Evolutionary conservation across 2,113 vertebrate genomes (phyloP).

Genomic region (Misgurnus anguillicaudatus): DNA sequence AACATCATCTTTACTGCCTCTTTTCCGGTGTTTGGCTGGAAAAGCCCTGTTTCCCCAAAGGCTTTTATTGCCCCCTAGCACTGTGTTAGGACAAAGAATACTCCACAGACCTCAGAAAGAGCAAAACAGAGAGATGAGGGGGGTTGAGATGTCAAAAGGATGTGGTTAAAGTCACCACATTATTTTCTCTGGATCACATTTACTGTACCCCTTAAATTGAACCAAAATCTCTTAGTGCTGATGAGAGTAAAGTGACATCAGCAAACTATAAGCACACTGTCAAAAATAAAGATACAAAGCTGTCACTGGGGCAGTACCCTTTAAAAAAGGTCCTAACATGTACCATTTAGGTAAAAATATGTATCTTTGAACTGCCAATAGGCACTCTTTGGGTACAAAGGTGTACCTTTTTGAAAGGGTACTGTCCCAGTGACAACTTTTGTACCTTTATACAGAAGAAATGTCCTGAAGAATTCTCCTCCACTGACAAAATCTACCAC

Average conservation of each 20-base stretch:
- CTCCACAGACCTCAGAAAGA: slow-evolving; percentile 57
- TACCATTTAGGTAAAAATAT: no score
- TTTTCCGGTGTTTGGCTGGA: slow-evolving; percentile 69
- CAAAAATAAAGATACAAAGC: no score
- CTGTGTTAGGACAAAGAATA: slow-evolving; percentile 66
- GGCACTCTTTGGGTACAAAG: no score
- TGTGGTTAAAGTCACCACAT: slow-evolving; percentile 21
- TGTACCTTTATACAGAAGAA: no score
- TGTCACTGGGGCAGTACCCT: no score
- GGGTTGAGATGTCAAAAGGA: slow-evolving; percentile 35
- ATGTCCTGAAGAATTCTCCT: no score
- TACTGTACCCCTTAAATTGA: slow-evolving; percentile 5
- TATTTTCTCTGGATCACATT: slow-evolving; percentile 14
- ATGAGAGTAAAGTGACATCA: neutral
- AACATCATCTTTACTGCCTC: slow-evolving; percentile 67
- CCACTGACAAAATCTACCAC: no score
- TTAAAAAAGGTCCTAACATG: no score
- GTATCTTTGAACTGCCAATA: no score
- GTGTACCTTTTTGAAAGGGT: no score
- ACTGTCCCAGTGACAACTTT: no score
- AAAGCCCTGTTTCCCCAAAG: slow-evolving; percentile 68
- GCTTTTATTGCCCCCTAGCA: slow-evolving; percentile 69
- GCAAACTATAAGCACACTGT: no score
- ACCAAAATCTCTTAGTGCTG: neutral
- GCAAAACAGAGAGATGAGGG: slow-evolving; percentile 18